These are phyloP conservation scores for Ambastaia sidthimunki DNA, from an alignment of 2,797 vertebrate species.

Conservation along the genomic window DNA sequence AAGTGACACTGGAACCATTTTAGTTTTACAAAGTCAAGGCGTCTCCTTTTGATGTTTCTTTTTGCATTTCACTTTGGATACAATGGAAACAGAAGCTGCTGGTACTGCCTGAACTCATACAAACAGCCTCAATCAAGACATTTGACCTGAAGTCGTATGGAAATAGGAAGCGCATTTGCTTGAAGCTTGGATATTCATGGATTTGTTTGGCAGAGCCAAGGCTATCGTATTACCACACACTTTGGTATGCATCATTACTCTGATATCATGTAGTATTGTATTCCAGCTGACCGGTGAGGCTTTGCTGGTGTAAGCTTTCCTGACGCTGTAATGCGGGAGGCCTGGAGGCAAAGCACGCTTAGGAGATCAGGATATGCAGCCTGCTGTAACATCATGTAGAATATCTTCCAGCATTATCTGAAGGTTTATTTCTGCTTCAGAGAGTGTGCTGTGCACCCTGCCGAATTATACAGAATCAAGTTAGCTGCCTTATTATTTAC, in stretches of 20 bases:
- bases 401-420: background rate
- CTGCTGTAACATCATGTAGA: background rate
- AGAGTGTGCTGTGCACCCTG: background rate
- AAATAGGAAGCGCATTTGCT: background rate
- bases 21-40: background rate
- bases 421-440: background rate
- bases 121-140: background rate
- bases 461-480: background rate
- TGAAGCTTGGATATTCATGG: background rate
- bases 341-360: background rate
- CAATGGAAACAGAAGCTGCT: background rate
- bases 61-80: background rate
- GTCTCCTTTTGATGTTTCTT: background rate
- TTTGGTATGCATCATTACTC: conserved; percentile 16
- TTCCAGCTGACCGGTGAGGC: background rate
- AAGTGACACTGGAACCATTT: background rate
- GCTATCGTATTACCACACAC: background rate
- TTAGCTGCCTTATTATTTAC: background rate
- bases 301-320: background rate
- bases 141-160: background rate
- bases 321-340: background rate
- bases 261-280: conserved; percentile 1
- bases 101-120: background rate
- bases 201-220: background rate
- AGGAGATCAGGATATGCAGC: background rate